A percentile compares a stretch with the other conserved stretches of the same genome.
These are phyloP conservation scores for Penaeus indicus DNA, from an alignment of 1,140 invertebrate species.

Conservation along the genomic window DNA sequence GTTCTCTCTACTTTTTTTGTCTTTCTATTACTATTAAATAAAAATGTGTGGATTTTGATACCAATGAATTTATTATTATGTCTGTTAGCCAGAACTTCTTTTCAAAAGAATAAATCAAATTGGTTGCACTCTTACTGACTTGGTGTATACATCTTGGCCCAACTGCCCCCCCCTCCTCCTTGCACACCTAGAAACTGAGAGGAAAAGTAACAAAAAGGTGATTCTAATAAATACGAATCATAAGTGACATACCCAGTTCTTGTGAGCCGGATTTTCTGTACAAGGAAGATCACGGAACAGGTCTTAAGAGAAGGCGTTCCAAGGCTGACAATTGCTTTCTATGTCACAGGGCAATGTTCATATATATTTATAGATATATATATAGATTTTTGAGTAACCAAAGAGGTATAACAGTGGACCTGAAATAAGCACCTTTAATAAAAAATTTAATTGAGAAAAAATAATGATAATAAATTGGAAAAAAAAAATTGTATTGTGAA, in stretches of 20 bases:
- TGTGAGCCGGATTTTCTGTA: no score
- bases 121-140: conserved; percentile 17
- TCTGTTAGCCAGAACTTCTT: conserved; percentile 17
- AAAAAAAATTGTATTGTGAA: neutral
- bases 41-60: conserved; percentile 15
- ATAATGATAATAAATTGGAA: neutral
- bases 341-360: neutral
- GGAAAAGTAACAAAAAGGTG: neutral
- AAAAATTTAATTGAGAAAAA: neutral
- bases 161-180: conserved; percentile 5
- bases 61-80: conserved; percentile 17
- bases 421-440: neutral
- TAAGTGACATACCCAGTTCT: neutral
- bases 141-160: conserved; percentile 35
- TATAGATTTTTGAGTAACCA: conserved; percentile 34
- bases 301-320: no score
- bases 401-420: conserved; percentile 41
- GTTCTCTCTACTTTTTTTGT: no score
- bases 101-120: neutral
- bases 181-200: neutral
- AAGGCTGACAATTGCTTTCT: no score
- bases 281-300: no score
- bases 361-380: neutral
- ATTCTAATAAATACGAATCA: conserved; percentile 3
- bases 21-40: conserved; percentile 5